These are phyloP conservation scores for Campylorhamphus procurvoides DNA, from an alignment of 2,113 vertebrate genomes.

Conservation along the genomic window DNA sequence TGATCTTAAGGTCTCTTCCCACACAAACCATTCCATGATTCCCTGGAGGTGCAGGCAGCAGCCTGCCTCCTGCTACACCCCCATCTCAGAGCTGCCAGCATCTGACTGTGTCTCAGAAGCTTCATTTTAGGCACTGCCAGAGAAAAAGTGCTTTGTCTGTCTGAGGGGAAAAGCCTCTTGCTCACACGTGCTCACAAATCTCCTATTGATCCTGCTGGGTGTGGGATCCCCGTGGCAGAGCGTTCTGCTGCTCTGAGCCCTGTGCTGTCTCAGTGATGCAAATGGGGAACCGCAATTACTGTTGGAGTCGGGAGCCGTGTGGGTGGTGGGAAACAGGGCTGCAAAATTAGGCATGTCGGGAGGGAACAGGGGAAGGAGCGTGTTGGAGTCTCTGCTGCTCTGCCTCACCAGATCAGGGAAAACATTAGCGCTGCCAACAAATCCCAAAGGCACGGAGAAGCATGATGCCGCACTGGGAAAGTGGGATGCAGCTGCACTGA, in stretches of 20 bases:
- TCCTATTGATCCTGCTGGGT: neutral
- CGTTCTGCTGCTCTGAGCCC: neutral
- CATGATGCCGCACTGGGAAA: accelerated
- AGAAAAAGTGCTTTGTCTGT: neutral
- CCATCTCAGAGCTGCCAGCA: neutral
- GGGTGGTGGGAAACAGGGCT: neutral
- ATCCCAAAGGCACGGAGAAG: neutral
- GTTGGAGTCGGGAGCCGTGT: neutral
- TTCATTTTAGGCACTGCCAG: neutral
- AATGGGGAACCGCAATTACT: neutral
- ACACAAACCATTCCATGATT: neutral
- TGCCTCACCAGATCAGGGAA: neutral
- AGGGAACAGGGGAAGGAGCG: neutral
- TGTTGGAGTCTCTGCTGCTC: neutral
- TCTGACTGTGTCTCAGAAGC: neutral
- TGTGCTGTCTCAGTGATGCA: neutral
- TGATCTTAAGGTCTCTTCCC: neutral
- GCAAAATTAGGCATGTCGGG: neutral
- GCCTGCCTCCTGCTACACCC: neutral
- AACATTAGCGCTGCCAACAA: neutral
- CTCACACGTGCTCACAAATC: neutral
- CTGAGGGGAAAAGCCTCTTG: neutral
- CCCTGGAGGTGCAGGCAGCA: neutral
- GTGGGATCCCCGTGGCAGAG: neutral
- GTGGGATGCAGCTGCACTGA: accelerated